Conservation (phyloP, 2,113 vertebrate species). For the Caranx melampygus region DNA sequence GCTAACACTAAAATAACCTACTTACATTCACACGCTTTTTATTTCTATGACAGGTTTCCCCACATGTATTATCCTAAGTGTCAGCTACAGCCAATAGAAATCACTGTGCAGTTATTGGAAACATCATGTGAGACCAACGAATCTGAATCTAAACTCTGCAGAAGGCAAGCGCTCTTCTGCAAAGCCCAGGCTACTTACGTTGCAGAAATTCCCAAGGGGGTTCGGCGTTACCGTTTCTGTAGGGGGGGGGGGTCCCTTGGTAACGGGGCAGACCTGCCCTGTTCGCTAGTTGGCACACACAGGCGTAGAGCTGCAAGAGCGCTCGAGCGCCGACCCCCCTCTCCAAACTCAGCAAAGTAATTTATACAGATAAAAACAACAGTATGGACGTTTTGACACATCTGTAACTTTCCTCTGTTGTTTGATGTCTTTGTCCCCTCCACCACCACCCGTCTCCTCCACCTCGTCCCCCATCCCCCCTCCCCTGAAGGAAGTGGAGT, state of each 20-base stretch:
- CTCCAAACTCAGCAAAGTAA: slow-evolving; percentile 11
- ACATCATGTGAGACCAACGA: neutral
- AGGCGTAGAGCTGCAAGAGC: slow-evolving; percentile 1
- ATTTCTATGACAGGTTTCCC: neutral
- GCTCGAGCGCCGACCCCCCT: neutral
- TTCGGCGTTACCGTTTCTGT: neutral
- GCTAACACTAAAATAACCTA: neutral
- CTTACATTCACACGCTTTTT: neutral
- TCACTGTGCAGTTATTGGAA: neutral
- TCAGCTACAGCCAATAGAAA: neutral
- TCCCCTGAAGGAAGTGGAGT: slow-evolving; percentile 88
- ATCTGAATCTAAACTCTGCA: neutral
- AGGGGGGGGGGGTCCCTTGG: neutral
- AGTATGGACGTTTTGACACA: slow-evolving; percentile 29
- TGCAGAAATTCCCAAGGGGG: neutral
- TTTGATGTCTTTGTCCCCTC: slow-evolving; percentile 49
- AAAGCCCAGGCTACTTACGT: neutral
- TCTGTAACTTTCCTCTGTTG: slow-evolving; percentile 61
- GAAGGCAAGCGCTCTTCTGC: neutral
- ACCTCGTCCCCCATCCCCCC: neutral
- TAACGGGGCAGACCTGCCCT: neutral
- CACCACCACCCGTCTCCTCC: neutral
- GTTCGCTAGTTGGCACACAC: slow-evolving; percentile 37
- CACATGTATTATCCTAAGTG: neutral
- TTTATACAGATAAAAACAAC: slow-evolving; percentile 39